A percentile compares a stretch with the other conserved stretches of the same genome.
phyloP scores from a whole-genome alignment of 2,888 invertebrate species.

The Mongoloraphidia duomilia region DNA sequence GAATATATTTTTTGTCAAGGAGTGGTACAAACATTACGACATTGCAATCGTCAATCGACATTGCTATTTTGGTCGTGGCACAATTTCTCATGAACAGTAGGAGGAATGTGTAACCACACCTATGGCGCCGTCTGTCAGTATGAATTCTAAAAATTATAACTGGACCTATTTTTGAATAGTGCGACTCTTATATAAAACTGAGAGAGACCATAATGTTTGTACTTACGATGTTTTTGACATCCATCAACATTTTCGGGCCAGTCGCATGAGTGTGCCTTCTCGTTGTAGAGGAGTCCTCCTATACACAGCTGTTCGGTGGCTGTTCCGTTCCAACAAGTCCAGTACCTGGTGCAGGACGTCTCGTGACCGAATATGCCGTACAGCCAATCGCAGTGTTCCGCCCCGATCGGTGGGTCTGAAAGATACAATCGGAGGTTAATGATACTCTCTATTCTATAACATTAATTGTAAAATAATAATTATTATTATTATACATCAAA shows the following conservation, averaged over 20 bases:
- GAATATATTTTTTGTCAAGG: background rate
- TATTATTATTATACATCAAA: no score
- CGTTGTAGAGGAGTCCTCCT: constrained; percentile 80
- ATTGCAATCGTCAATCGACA: no score
- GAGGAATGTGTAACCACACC: no score
- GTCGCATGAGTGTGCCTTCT: constrained; percentile 80
- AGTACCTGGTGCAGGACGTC: constrained; percentile 83
- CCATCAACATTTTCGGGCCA: constrained; percentile 91
- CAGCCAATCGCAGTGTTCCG: constrained; percentile 83
- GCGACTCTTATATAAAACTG: no score
- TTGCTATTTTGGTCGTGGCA: no score
- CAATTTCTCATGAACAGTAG: no score
- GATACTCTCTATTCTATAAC: no score
- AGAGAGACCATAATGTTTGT: constrained; percentile 4
- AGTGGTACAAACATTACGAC: no score
- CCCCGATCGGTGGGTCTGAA: constrained; percentile 65
- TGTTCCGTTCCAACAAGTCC: constrained; percentile 93
- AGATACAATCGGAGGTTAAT: constrained; percentile 10
- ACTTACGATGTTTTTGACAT: constrained; percentile 88
- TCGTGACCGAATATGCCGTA: constrained; percentile 90
- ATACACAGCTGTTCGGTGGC: constrained; percentile 86
- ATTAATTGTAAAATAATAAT: no score
- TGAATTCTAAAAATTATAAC: no score
- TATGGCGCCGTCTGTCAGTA: no score
- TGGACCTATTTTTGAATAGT: no score